phyloP scores from a whole-genome alignment of 2,888 invertebrate species.

The Euzophera pinguis region DNA sequence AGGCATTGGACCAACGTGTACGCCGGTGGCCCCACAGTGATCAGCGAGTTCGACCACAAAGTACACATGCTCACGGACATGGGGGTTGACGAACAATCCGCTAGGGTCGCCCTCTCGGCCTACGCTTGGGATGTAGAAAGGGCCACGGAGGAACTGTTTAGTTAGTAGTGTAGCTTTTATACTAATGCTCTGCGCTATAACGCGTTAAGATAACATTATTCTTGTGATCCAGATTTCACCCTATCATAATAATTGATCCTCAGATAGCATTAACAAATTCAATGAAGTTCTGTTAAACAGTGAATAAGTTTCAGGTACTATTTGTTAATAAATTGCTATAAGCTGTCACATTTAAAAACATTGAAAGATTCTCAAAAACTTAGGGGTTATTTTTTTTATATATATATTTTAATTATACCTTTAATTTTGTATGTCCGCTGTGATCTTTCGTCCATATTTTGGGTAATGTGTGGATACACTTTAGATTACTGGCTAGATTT shows the following conservation, averaged over 20 bases:
- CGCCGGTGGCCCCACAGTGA: slow-evolving; percentile 85
- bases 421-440: slow-evolving; percentile 15
- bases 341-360: not conserved
- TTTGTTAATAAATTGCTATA: not conserved
- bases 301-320: not conserved
- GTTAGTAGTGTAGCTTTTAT: slow-evolving; percentile 38
- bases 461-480: slow-evolving; percentile 15
- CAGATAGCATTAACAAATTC: not conserved
- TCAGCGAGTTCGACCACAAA: slow-evolving; percentile 90
- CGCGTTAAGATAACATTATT: slow-evolving; percentile 12
- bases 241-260: not conserved
- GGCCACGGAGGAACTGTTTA: slow-evolving; percentile 87
- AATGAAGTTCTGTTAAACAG: not conserved
- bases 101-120: slow-evolving; percentile 93
- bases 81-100: slow-evolving; percentile 95
- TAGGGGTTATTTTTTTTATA: not conserved
- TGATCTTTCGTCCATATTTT: slow-evolving; percentile 18
- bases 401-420: slow-evolving; percentile 10
- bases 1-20: slow-evolving; percentile 97
- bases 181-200: not conserved
- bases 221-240: slow-evolving; percentile 8
- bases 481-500: slow-evolving; percentile 15
- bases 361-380: not conserved
- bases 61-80: slow-evolving; percentile 94
- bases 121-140: slow-evolving; percentile 95